Conservation (phyloP, 2,888 invertebrate species). For the Embidobia sp. region DNA sequence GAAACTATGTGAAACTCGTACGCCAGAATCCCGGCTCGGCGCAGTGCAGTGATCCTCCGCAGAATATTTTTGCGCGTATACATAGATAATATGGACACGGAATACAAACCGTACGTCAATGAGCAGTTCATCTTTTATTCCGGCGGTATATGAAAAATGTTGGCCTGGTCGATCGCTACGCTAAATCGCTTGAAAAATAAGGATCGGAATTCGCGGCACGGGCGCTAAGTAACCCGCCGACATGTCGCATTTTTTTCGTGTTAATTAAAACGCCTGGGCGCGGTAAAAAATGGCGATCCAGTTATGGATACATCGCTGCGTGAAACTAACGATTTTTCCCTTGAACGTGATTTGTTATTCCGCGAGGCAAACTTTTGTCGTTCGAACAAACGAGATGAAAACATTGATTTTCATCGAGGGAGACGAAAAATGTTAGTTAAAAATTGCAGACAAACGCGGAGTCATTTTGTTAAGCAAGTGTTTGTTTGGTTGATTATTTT, state of each 20-base stretch:
- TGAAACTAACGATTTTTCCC: constrained; percentile 32
- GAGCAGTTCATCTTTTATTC: constrained; percentile 47
- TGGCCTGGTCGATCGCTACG: constrained; percentile 5
- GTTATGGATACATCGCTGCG: constrained; percentile 24
- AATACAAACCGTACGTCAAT: constrained; percentile 35
- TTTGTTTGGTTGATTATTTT: no score
- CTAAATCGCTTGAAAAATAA: constrained; percentile 17
- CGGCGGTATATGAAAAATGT: constrained; percentile 23
- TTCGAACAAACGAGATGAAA: not conserved
- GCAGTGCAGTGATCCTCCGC: constrained; percentile 65
- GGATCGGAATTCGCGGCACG: not conserved
- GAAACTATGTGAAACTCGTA: constrained; percentile 66
- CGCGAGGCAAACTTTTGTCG: not conserved
- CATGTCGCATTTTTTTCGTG: constrained; percentile 18
- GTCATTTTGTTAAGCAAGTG: no score
- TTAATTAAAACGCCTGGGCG: constrained; percentile 29
- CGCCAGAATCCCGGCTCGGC: constrained; percentile 57
- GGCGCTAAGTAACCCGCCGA: constrained; percentile 8
- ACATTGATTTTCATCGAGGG: not conserved
- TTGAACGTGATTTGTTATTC: constrained; percentile 7
- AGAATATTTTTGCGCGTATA: constrained; percentile 49
- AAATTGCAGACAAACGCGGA: not conserved
- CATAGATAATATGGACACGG: constrained; percentile 36
- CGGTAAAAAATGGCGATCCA: constrained; percentile 6
- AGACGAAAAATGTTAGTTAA: not conserved